phyloP scores from a whole-genome alignment of 1,140 invertebrate genomes.

The Hesperophylax magnus region DNA sequence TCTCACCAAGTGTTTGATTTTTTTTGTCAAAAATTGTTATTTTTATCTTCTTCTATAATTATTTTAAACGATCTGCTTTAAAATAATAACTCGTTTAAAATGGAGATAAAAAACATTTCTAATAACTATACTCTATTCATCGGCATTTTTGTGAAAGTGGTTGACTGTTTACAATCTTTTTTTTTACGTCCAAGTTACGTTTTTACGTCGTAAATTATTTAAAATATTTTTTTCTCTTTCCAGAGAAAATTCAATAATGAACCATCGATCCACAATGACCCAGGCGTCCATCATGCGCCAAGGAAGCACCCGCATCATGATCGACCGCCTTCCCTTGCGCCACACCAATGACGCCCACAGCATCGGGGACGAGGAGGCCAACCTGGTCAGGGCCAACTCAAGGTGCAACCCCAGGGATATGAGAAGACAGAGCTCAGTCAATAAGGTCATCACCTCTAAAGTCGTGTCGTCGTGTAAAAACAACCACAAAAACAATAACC shows the following conservation, averaged over 20 bases:
- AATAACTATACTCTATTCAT: too few species aligned
- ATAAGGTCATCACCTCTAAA: slow-evolving; percentile 40
- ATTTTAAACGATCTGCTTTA: too few species aligned
- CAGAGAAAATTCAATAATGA: slow-evolving; percentile 55
- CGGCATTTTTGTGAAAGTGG: too few species aligned
- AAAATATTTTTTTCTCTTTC: slow-evolving; percentile 30
- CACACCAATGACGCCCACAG: slow-evolving; percentile 34
- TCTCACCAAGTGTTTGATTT: too few species aligned
- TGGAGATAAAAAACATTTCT: too few species aligned
- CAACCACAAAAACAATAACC: slow-evolving; percentile 51
- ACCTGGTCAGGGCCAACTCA: slow-evolving; percentile 36
- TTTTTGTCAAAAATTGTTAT: too few species aligned
- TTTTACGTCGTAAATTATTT: too few species aligned
- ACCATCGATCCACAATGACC: slow-evolving; percentile 53
- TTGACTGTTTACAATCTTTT: too few species aligned
- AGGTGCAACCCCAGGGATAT: slow-evolving; percentile 38
- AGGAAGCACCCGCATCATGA: slow-evolving; percentile 52
- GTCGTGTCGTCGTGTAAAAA: slow-evolving; percentile 41
- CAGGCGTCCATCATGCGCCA: slow-evolving; percentile 55
- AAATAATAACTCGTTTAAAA: too few species aligned
- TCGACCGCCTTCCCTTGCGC: slow-evolving; percentile 46
- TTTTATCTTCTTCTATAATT: too few species aligned
- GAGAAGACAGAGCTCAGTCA: slow-evolving; percentile 40
- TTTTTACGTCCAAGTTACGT: too few species aligned
- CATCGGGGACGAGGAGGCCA: slow-evolving; percentile 46